phyloP scores from a whole-genome alignment of 2,888 invertebrate species.

The Gymnoscelis rufifasciata region DNA sequence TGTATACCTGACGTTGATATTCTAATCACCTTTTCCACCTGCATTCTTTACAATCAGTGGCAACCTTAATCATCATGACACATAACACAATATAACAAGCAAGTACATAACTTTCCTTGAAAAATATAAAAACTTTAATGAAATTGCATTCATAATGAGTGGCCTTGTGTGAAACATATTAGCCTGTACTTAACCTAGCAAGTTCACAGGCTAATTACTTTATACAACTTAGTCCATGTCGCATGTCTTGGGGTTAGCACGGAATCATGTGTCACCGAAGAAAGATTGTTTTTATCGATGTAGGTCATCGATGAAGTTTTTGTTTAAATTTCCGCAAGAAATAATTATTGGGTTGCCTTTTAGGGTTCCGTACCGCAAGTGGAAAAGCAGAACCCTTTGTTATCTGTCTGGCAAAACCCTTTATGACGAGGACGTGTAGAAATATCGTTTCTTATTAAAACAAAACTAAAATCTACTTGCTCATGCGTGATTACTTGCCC shows the following conservation, averaged over 20 bases:
- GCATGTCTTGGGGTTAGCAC: conserved; percentile 31
- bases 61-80: no score
- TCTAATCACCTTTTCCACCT: no score
- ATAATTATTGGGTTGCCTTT: no score
- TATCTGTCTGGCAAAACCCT: no score
- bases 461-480: no score
- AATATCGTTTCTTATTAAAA: no score
- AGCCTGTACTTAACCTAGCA: conserved; percentile 27
- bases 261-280: conserved; percentile 30
- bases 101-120: conserved; percentile 30
- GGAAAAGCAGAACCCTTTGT: no score
- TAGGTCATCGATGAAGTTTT: conserved; percentile 44
- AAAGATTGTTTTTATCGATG: conserved; percentile 36
- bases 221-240: conserved; percentile 29
- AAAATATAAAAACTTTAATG: conserved; percentile 32
- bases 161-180: conserved; percentile 35
- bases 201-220: conserved; percentile 25
- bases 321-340: conserved; percentile 5
- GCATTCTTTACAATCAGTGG: no score
- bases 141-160: conserved; percentile 34
- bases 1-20: no score
- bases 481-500: no score
- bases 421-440: no score
- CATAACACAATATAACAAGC: background rate
- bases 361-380: no score